Percentiles rank a stretch among this genome's conserved stretches.
Conservation (phyloP, 2,113 vertebrate genomes). For the Dromaius novaehollandiae region DNA sequence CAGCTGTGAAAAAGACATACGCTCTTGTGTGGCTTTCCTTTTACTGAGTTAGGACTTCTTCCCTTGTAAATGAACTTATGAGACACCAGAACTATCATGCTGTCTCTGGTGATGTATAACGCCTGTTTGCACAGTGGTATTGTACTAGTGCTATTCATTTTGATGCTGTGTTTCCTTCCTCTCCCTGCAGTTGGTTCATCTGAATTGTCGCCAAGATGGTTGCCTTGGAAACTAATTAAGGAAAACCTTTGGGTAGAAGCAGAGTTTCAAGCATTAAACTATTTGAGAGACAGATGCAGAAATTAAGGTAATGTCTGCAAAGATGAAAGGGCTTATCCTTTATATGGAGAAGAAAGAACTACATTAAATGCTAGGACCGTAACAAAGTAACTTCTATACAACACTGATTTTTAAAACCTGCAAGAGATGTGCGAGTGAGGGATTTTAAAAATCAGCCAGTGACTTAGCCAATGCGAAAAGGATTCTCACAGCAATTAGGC, state of each 20-base stretch:
- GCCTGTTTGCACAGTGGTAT: conserved; percentile 61
- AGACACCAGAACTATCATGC: background rate
- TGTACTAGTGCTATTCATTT: conserved; percentile 62
- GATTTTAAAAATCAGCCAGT: conserved; percentile 33
- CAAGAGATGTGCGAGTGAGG: background rate
- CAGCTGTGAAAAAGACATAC: background rate
- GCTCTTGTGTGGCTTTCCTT: background rate
- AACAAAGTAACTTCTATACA: conserved; percentile 52
- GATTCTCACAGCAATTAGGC: conserved; percentile 15
- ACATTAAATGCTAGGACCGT: conserved; percentile 13
- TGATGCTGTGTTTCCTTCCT: conserved; percentile 59
- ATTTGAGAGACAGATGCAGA: conserved; percentile 70
- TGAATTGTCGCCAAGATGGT: conserved; percentile 57
- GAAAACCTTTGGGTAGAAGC: conserved; percentile 61
- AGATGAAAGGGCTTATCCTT: conserved; percentile 65
- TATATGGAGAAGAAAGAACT: conserved; percentile 53
- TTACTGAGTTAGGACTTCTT: background rate
- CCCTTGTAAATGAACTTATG: conserved; percentile 42
- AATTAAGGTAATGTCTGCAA: conserved; percentile 76
- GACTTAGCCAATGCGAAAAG: conserved; percentile 37
- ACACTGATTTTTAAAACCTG: conserved; percentile 50
- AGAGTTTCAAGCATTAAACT: conserved; percentile 68
- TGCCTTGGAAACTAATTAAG: conserved; percentile 76
- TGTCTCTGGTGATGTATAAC: conserved; percentile 49
- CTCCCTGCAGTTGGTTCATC: conserved; percentile 53